These are phyloP conservation scores for Nemotelus pantherinus DNA, from an alignment of 2,888 invertebrate genomes.

Conservation along the genomic window DNA sequence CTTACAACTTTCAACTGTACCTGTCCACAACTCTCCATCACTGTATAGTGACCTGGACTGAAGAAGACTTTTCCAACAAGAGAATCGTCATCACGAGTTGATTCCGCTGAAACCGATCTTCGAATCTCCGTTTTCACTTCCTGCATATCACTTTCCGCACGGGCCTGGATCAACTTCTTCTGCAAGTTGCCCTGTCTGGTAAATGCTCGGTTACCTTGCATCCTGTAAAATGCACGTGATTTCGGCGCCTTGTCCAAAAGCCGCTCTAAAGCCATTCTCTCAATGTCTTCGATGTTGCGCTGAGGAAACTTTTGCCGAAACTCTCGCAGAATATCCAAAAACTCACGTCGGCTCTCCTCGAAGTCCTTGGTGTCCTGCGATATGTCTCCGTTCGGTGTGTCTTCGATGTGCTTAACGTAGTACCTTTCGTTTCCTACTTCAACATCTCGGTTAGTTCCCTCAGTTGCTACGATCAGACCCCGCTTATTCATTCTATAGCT, in stretches of 20 bases:
- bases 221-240: constrained; percentile 93
- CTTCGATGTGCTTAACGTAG: constrained; percentile 68
- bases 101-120: constrained; percentile 72
- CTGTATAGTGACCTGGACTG: constrained; percentile 97
- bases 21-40: constrained; percentile 97
- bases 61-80: constrained; percentile 80
- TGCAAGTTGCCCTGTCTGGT: constrained; percentile 93
- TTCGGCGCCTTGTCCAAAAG: constrained; percentile 93
- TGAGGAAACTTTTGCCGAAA: constrained; percentile 91
- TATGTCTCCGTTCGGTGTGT: constrained; percentile 65
- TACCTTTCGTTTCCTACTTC: constrained; percentile 72
- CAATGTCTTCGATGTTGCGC: constrained; percentile 87
- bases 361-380: constrained; percentile 81
- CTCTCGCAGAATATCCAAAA: constrained; percentile 89
- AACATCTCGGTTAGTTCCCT: constrained; percentile 73
- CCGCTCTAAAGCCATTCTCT: constrained; percentile 92
- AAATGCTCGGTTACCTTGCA: constrained; percentile 95
- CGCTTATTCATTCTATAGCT: constrained; percentile 84
- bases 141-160: constrained; percentile 81
- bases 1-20: constrained; percentile 92
- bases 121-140: constrained; percentile 75
- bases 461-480: constrained; percentile 84
- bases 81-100: constrained; percentile 72
- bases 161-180: constrained; percentile 81
- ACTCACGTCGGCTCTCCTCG: constrained; percentile 92